Evolutionary conservation across 2,113 vertebrate species (phyloP).

Genomic region (Varanus komodoensis): DNA sequence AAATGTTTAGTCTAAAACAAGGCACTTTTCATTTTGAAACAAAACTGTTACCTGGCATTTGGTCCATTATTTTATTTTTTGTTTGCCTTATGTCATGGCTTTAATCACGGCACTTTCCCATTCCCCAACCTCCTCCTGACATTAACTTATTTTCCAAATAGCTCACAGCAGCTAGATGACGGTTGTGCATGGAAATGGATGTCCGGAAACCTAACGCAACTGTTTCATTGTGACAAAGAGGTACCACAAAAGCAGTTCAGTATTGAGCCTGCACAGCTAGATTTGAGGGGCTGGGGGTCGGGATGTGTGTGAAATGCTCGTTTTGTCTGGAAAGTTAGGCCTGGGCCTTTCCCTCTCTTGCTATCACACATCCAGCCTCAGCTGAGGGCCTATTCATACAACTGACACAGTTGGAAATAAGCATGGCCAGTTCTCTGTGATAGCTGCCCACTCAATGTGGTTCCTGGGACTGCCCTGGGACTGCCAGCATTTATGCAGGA

Average conservation of each 20-base stretch:
- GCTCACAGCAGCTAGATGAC: not conserved
- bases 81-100: conserved; percentile 19
- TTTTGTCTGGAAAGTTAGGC: not conserved
- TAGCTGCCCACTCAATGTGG: no score
- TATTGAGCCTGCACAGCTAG: not conserved
- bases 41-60: not conserved
- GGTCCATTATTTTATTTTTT: not conserved
- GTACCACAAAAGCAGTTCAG: not conserved
- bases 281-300: not conserved
- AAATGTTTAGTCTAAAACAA: not conserved
- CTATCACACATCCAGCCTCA: not conserved
- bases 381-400: not conserved
- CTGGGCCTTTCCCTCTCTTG: no score
- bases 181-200: not conserved
- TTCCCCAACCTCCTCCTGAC: not conserved
- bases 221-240: no score
- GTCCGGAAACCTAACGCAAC: not conserved
- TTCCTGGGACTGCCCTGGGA: not conserved
- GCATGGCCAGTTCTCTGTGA: no score
- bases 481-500: not conserved
- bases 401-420: not conserved
- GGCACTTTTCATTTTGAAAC: not conserved
- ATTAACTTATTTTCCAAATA: not conserved
- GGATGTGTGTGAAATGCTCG: not conserved
- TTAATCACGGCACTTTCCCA: conserved; percentile 36